A percentile compares a stretch with the other conserved stretches of the same genome.
Conservation (phyloP, 1,140 invertebrate species). For the Psilanteris sp. region DNA sequence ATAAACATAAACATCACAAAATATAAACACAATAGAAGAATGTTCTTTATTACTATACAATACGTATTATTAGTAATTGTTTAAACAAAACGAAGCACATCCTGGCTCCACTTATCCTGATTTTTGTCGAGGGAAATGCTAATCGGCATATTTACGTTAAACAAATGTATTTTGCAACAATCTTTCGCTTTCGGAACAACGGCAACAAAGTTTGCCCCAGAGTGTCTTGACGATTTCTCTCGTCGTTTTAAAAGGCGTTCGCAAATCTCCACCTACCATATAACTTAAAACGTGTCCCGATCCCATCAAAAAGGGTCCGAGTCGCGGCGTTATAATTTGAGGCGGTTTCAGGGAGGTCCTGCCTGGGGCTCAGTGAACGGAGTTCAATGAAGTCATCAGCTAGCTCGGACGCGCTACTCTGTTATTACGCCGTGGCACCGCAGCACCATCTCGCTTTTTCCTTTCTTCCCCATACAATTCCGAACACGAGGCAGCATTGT, state of each 20-base stretch:
- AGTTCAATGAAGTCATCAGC: slow-evolving; percentile 80
- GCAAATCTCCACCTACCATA: slow-evolving; percentile 63
- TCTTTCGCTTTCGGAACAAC: too few species aligned
- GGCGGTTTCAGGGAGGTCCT: slow-evolving; percentile 80
- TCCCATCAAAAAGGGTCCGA: slow-evolving; percentile 74
- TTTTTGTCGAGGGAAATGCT: too few species aligned
- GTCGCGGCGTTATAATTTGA: slow-evolving; percentile 78
- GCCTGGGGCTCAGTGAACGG: slow-evolving; percentile 63
- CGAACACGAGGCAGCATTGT: slow-evolving; percentile 54
- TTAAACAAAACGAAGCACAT: too few species aligned
- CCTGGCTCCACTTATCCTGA: too few species aligned
- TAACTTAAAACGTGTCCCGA: slow-evolving; percentile 71
- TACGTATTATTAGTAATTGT: too few species aligned
- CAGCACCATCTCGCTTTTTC: slow-evolving; percentile 71
- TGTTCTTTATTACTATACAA: too few species aligned
- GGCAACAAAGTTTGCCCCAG: slow-evolving; percentile 30
- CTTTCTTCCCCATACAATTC: slow-evolving; percentile 53
- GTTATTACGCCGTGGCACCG: slow-evolving; percentile 79
- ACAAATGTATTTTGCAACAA: too few species aligned
- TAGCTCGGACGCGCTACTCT: slow-evolving; percentile 74
- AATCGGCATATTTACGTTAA: too few species aligned
- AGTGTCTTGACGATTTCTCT: slow-evolving; percentile 58
- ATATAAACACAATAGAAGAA: too few species aligned
- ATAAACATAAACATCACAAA: too few species aligned
- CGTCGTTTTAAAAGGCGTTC: slow-evolving; percentile 61